Conservation (phyloP, 2,113 vertebrate genomes). For the Serinus canaria region DNA sequence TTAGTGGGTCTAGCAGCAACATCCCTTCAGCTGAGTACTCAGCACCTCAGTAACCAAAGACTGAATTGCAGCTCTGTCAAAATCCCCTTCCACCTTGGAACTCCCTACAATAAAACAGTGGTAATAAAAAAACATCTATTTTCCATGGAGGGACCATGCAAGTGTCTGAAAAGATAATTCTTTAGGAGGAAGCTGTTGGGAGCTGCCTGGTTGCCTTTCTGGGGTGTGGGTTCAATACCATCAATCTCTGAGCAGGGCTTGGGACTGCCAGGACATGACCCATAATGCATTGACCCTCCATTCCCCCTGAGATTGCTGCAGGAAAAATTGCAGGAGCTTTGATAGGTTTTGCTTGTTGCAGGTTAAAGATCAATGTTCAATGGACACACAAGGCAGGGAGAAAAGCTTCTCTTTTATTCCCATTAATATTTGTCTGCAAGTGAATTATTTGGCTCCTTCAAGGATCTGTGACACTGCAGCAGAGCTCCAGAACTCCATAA, state of each 20-base stretch:
- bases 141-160: not conserved
- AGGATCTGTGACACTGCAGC: not conserved
- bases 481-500: not conserved
- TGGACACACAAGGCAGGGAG: not conserved
- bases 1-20: not conserved
- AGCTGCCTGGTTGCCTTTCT: not conserved
- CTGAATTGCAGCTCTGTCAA: not conserved
- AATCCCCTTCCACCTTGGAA: rapidly evolving
- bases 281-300: not conserved
- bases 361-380: slow-evolving; percentile 23
- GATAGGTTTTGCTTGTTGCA: not conserved
- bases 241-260: not conserved
- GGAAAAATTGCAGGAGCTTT: not conserved
- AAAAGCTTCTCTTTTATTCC: not conserved
- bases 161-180: not conserved
- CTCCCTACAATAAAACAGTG: not conserved
- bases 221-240: not conserved
- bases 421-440: not conserved
- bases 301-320: not conserved
- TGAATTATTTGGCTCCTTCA: not conserved
- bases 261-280: not conserved
- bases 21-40: not conserved
- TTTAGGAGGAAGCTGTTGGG: not conserved
- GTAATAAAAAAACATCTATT: not conserved
- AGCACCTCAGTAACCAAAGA: not conserved